These are phyloP conservation scores for Drosophila quinaria DNA, from an alignment of 2,888 invertebrate species.

Conservation along the genomic window DNA sequence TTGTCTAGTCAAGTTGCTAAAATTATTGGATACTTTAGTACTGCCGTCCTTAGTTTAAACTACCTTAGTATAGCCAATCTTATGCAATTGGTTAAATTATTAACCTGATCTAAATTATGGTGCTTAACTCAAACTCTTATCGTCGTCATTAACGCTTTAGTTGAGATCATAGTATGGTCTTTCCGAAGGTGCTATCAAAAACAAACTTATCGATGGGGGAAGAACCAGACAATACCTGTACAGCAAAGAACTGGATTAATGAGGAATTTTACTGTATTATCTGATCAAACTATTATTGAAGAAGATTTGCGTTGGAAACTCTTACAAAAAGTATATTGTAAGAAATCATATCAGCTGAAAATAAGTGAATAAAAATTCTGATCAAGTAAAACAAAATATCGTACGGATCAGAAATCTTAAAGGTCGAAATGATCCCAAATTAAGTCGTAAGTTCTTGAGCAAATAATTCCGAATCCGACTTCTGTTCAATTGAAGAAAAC, in stretches of 20 bases:
- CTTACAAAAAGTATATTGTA: no score
- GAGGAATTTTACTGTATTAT: not conserved
- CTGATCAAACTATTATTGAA: not conserved
- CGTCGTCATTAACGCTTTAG: slow-evolving; percentile 1
- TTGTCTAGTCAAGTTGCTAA: not conserved
- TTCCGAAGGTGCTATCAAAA: not conserved
- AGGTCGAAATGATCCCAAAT: no score
- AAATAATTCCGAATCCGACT: not conserved
- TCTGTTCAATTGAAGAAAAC: not conserved
- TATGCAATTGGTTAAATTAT: no score
- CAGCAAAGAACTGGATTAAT: not conserved
- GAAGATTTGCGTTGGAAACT: no score
- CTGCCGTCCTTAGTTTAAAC: not conserved
- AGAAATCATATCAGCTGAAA: no score
- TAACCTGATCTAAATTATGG: slow-evolving; percentile 4
- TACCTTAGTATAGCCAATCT: not conserved
- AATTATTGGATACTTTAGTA: not conserved
- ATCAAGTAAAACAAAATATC: no score
- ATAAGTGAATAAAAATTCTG: no score
- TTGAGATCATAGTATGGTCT: slow-evolving; percentile 1
- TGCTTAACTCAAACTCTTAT: not conserved
- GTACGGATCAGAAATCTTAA: no score
- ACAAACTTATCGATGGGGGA: not conserved
- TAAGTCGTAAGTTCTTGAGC: no score
- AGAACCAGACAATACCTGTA: not conserved